Base-by-base conservation (phyloP, 2,888 invertebrate species). In the Meteorus cinctellus region DNA sequence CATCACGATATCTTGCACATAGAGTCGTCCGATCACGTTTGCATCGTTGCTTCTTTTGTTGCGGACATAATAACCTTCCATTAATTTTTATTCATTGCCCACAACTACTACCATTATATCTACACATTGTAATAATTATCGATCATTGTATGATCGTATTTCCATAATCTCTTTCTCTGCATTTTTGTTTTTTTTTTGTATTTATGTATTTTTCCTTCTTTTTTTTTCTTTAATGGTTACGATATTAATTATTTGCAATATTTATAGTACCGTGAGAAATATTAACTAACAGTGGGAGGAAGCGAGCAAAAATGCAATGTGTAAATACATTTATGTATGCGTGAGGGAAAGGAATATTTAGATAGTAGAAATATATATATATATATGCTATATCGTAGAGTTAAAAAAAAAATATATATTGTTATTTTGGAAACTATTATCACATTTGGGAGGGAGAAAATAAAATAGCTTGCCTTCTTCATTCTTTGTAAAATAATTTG, bases 1-100 rank as follows among this genome's bases (percentile, higher is more conserved):
- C 72, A 41, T 63, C 67, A 72, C 67, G 76, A 76, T 76, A 76
- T 76, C 76, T 76, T 67, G 55, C 45, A 55, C 75, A 75, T 71
- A 72, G 62, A 76, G 36, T 65, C 65, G 66, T 71, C 68, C 72
- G 72, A 72, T 72, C 72, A 76, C 72, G 72, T 75, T 66, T 51
- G 19, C 71, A 75, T 65, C 16, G 71, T 72, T 72, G 72, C 72
- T 72, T 76, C 76, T 76, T 76, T 76, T 76, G 72, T 76, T 76
- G 72, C 41, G 6, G 48, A 76, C 67, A 72, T 76, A 76, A 76
- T 72, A 76, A 72, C 72, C 72, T 72, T 72, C 62, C 72, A 76
- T 72, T 72, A 76, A 76, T 76, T 76, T 76, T 75, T 75, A 76
- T 76, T 76, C 76, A 76, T 72, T 76, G 68, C 62, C 34, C 48